Base-by-base conservation (phyloP, 2,797 vertebrate species). In the Muscicapa comitata region DNA sequence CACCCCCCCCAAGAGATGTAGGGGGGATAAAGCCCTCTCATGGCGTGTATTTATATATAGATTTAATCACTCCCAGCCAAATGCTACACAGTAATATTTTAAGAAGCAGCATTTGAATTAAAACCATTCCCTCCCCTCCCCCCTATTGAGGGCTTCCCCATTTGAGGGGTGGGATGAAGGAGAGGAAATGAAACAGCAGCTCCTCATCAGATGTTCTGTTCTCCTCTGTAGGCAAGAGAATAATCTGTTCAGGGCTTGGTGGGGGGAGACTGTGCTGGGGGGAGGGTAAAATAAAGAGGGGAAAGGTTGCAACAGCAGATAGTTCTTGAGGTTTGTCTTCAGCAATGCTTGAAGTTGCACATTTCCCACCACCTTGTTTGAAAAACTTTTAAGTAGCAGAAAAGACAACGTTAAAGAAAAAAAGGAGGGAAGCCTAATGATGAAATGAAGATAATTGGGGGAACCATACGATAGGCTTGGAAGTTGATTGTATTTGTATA, bases 141-240 rank as follows among this genome's bases (percentile, higher is more conserved):
- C 40, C 10, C 3, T 35, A 42, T 72, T 28, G 40, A 80, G 63
- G 55, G 25, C 63, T 95, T 96, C 58, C 66, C 33, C n/a, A 4
- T 89, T 94, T 88, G 80, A 65, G 66, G 45, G 28, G 20, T 47
- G 50, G 31, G 37, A 80, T 58, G 71, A 59, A 85, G 65, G 67
- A 80, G 65, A 73, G 93, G 90, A 86, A 91, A 79, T 92, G 88
- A 90, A 91, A 86, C 38, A 48, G 67, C 70, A 67, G 21, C 63
- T 89, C 65, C 28, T 70, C 38, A 7, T 93, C 72, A 87, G 89
- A 77, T 74, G 53, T 65, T 90, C 25, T 71, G 21, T 40, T 65
- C 5, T 20, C 9, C 17, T 83, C 31, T 71, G 35, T 35, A 58
- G 45, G 25, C 33, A 31, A 53, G 51, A 53, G 17, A 40, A 35